These are phyloP conservation scores for Anabacerthia variegaticeps DNA, from an alignment of 2,797 vertebrate species.

Conservation along the genomic window DNA sequence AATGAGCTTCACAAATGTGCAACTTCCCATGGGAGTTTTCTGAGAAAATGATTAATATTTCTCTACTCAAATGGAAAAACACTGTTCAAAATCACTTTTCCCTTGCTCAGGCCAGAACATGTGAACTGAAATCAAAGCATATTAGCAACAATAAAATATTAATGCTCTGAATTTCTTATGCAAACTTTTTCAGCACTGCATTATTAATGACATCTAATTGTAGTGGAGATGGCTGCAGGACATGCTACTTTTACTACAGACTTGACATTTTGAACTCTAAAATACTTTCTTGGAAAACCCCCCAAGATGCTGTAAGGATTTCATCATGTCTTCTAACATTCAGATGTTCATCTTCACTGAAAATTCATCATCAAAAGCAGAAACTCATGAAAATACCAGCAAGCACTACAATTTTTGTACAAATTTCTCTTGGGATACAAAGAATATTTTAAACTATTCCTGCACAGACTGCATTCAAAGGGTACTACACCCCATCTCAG, in stretches of 20 bases:
- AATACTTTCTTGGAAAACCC: not conserved
- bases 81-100: not conserved
- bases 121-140: not conserved
- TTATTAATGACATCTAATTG: constrained; percentile 45
- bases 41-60: constrained; percentile 10
- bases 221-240: not conserved
- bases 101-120: not conserved
- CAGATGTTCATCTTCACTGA: not conserved
- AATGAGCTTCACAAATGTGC: not conserved
- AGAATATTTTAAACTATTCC: not conserved
- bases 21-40: not conserved
- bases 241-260: not conserved
- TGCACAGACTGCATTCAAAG: not conserved
- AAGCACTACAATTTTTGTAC: not conserved
- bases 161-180: not conserved
- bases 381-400: not conserved
- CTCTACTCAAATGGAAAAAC: not conserved
- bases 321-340: not conserved
- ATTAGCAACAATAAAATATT: constrained; percentile 31
- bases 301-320: not conserved
- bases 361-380: not conserved
- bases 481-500: not conserved
- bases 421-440: not conserved
- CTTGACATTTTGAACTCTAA: not conserved
- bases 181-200: not conserved